Evolutionary conservation across 2,888 invertebrate species (phyloP).

Genomic region (Dioctria rufipes): DNA sequence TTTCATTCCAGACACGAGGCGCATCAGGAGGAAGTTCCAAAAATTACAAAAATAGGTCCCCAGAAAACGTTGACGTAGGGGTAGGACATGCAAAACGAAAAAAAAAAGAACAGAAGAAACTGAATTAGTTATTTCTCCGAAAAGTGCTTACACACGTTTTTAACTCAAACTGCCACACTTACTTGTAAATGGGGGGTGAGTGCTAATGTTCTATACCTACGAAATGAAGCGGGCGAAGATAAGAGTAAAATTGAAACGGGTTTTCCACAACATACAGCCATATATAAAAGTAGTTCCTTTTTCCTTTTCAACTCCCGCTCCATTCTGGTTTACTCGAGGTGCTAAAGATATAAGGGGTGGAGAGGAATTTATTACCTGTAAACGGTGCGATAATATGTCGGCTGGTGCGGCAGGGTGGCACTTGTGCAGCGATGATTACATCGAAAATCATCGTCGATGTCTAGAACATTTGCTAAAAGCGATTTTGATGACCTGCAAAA

Average conservation of each 20-base stretch:
- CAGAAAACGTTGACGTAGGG: not conserved
- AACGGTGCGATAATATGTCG: slow-evolving; percentile 80
- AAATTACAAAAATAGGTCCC: slow-evolving; percentile 21
- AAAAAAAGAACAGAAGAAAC: not conserved
- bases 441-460: slow-evolving; percentile 96
- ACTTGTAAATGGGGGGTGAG: not conserved
- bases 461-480: slow-evolving; percentile 94
- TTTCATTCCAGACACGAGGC: slow-evolving; percentile 12
- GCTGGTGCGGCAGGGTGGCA: slow-evolving; percentile 74
- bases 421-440: slow-evolving; percentile 79
- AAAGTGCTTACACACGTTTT: slow-evolving; percentile 28
- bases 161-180: not conserved
- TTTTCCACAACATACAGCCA: not conserved
- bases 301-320: slow-evolving; percentile 9
- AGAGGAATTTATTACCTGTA: slow-evolving; percentile 72
- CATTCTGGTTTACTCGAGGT: not conserved
- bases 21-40: slow-evolving; percentile 11
- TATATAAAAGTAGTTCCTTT: not conserved
- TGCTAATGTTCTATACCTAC: not conserved
- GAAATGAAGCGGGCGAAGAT: slow-evolving; percentile 36
- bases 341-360: not conserved
- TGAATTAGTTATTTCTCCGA: slow-evolving; percentile 16
- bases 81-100: not conserved
- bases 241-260: slow-evolving; percentile 27
- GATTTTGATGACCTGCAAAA: slow-evolving; percentile 87